Evolutionary conservation across 2,113 vertebrate species (phyloP).

Genomic region (Datnioides undecimradiatus): DNA sequence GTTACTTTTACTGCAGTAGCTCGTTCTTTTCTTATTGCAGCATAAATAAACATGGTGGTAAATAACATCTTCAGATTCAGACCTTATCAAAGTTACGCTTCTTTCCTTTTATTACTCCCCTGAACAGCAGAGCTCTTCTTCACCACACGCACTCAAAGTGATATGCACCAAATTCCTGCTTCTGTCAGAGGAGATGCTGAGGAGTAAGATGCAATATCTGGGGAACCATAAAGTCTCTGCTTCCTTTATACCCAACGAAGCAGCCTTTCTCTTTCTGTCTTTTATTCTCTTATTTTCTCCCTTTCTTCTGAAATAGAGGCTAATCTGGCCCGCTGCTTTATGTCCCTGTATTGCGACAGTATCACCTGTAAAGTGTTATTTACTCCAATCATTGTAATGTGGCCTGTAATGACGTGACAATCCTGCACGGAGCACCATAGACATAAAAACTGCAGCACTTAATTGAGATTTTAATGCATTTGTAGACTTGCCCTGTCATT

Average conservation of each 20-base stretch:
- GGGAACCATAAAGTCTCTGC: conserved; percentile 33
- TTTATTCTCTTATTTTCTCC: conserved; percentile 23
- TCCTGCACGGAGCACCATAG: background rate
- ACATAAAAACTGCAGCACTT: background rate
- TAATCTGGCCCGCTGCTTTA: background rate
- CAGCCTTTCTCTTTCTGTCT: conserved; percentile 7
- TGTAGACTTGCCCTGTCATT: background rate
- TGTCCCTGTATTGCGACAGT: background rate
- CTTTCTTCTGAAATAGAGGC: background rate
- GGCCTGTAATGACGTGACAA: background rate
- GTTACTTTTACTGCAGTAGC: background rate
- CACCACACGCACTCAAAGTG: conserved; percentile 34
- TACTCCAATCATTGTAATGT: background rate
- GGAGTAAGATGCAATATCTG: conserved; percentile 37
- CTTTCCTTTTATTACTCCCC: conserved; percentile 41
- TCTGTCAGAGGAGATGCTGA: conserved; percentile 46
- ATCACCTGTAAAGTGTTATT: conserved; percentile 10
- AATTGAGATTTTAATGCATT: background rate
- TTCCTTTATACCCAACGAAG: background rate
- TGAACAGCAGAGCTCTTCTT: conserved; percentile 35
- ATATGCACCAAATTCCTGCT: conserved; percentile 25
- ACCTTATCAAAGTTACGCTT: conserved; percentile 10
- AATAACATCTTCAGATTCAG: conserved; percentile 19
- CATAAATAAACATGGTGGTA: no score
- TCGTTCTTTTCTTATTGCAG: conserved; percentile 14